Percentiles rank a stretch among this genome's conserved stretches.
phyloP scores from a whole-genome alignment of 2,113 vertebrate species.

The Pleuronectes platessa region DNA sequence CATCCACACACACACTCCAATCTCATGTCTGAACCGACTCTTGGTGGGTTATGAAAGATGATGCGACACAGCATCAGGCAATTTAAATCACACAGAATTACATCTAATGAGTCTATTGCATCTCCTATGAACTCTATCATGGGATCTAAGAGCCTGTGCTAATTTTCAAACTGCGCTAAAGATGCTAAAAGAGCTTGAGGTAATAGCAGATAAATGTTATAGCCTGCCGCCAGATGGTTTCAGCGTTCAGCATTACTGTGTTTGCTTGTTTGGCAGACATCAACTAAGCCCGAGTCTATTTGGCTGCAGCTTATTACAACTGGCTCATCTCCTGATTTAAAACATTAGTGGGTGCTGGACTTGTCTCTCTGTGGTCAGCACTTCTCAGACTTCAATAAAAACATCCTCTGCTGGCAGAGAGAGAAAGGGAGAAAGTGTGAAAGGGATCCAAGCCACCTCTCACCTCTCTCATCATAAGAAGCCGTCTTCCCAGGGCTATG shows the following conservation, averaged over 20 bases:
- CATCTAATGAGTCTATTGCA: constrained; percentile 57
- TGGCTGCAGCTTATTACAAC: constrained; percentile 68
- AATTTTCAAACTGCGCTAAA: constrained; percentile 57
- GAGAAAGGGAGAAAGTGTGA: constrained; percentile 58
- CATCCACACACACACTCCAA: constrained; percentile 4
- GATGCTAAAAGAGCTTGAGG: constrained; percentile 38
- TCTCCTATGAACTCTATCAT: constrained; percentile 52
- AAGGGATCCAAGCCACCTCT: constrained; percentile 74
- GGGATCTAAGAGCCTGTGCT: constrained; percentile 39
- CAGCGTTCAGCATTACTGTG: constrained; percentile 48
- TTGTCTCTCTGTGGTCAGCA: constrained; percentile 78
- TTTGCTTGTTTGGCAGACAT: constrained; percentile 72
- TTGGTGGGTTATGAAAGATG: constrained; percentile 42
- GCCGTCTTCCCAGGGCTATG: constrained; percentile 70
- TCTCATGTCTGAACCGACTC: constrained; percentile 31
- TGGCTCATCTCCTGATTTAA: constrained; percentile 74
- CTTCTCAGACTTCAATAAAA: constrained; percentile 80
- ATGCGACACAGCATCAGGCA: constrained; percentile 42
- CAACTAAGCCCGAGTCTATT: constrained; percentile 59
- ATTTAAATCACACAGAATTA: constrained; percentile 52
- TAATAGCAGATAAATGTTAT: constrained; percentile 60
- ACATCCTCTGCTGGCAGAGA: constrained; percentile 68
- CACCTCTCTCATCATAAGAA: constrained; percentile 76
- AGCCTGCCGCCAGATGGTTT: constrained; percentile 64
- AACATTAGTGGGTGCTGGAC: constrained; percentile 65